phyloP scores from a whole-genome alignment of 2,888 invertebrate genomes.

The Dichetophora obliterata region DNA sequence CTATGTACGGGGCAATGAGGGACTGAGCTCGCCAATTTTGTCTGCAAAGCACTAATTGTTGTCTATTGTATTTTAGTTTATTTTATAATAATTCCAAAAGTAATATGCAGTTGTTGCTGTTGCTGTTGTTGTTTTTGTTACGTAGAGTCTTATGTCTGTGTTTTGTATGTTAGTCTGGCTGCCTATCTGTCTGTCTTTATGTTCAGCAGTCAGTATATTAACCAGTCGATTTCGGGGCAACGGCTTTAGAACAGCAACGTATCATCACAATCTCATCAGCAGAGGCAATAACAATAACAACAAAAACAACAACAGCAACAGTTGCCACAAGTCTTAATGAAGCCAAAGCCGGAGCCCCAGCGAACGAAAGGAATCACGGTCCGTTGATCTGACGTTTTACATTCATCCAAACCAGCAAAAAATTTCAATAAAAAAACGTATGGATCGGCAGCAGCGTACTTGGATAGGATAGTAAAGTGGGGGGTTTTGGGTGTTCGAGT shows the following conservation, averaged over 20 bases:
- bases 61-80: too few species aligned
- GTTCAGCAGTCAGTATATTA: neutral
- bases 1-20: too few species aligned
- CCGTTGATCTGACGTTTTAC: conserved; percentile 26
- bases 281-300: neutral
- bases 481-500: neutral
- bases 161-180: neutral
- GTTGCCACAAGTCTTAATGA: conserved; percentile 19
- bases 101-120: neutral
- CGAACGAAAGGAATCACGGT: conserved; percentile 37
- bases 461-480: neutral
- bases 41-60: too few species aligned
- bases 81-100: too few species aligned
- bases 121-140: neutral
- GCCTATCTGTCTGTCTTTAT: neutral
- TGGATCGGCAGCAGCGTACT: conserved; percentile 19
- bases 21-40: too few species aligned
- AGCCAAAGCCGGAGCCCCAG: conserved; percentile 15
- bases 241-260: conserved; percentile 11
- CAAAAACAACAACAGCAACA: neutral
- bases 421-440: conserved; percentile 13
- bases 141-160: neutral
- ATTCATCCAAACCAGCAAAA: conserved; percentile 17
- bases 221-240: conserved; percentile 1
- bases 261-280: conserved; percentile 1